These are phyloP conservation scores for Bubo blakistoni DNA, from an alignment of 2,113 vertebrate species.

Conservation along the genomic window DNA sequence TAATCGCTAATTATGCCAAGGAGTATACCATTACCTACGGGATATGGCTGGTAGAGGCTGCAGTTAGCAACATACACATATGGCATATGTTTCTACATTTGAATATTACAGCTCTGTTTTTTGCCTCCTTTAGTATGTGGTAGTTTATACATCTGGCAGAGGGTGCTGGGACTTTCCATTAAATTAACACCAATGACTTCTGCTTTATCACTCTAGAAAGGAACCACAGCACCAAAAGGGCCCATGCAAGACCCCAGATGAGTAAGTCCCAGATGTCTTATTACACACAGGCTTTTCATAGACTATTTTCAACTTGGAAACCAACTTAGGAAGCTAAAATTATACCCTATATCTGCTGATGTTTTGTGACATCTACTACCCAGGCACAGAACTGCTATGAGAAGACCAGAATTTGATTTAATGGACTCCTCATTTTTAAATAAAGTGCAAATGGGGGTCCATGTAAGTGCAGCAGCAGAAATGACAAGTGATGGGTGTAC, in stretches of 20 bases:
- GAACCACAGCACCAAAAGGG: not conserved
- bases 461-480: not conserved
- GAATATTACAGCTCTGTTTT: not conserved
- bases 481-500: not conserved
- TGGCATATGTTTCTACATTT: not conserved
- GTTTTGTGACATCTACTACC: not conserved
- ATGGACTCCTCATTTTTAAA: not conserved
- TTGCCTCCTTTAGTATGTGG: not conserved
- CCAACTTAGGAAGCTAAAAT: constrained; percentile 19
- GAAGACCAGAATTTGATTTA: not conserved
- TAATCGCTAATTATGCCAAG: not conserved
- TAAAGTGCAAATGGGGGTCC: not conserved
- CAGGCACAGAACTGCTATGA: not conserved
- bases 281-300: constrained; percentile 6
- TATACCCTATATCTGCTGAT: not conserved
- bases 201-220: not conserved
- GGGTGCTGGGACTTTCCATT: not conserved
- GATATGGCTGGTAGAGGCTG: not conserved
- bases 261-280: constrained; percentile 16
- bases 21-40: constrained; percentile 13
- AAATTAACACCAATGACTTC: not conserved
- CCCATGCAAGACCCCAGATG: not conserved
- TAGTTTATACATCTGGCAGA: not conserved
- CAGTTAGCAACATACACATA: not conserved
- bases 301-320: constrained; percentile 1